These are phyloP conservation scores for Gymnodraco acuticeps DNA, from an alignment of 2,797 vertebrate species.

Conservation along the genomic window DNA sequence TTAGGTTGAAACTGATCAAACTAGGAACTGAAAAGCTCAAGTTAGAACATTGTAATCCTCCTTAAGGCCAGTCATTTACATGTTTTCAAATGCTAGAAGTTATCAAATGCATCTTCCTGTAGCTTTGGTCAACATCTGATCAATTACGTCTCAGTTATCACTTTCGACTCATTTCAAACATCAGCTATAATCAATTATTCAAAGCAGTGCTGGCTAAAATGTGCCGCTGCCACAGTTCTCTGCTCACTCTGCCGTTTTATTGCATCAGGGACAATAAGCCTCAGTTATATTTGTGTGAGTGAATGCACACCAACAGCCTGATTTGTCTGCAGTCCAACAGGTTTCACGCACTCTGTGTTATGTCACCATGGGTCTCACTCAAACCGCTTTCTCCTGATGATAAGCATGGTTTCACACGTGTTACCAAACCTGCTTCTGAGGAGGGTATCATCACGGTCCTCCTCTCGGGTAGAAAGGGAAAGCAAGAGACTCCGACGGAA, in stretches of 20 bases:
- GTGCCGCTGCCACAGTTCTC: neutral
- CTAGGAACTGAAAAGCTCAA: too few relatives aligned
- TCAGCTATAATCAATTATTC: neutral
- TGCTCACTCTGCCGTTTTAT: conserved; percentile 41
- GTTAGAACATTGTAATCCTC: neutral
- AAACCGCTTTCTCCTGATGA: conserved; percentile 41
- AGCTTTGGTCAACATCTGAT: neutral
- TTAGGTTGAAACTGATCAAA: too few relatives aligned
- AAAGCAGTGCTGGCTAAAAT: neutral
- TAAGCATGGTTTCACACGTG: conserved; percentile 29
- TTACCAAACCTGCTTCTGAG: conserved; percentile 11
- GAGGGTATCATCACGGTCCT: conserved; percentile 27
- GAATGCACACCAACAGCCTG: conserved; percentile 64
- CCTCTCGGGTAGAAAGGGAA: neutral
- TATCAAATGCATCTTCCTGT: neutral
- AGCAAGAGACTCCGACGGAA: conserved; percentile 19
- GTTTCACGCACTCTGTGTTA: conserved; percentile 61
- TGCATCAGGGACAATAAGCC: conserved; percentile 56
- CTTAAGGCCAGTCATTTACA: too few relatives aligned
- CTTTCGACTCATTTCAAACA: neutral
- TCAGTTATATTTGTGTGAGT: conserved; percentile 59
- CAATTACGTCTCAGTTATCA: neutral
- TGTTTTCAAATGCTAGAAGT: neutral
- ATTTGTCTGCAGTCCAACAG: conserved; percentile 52
- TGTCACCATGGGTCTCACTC: conserved; percentile 48